phyloP scores from a whole-genome alignment of 2,797 vertebrate species.

The Antrozous pallidus region DNA sequence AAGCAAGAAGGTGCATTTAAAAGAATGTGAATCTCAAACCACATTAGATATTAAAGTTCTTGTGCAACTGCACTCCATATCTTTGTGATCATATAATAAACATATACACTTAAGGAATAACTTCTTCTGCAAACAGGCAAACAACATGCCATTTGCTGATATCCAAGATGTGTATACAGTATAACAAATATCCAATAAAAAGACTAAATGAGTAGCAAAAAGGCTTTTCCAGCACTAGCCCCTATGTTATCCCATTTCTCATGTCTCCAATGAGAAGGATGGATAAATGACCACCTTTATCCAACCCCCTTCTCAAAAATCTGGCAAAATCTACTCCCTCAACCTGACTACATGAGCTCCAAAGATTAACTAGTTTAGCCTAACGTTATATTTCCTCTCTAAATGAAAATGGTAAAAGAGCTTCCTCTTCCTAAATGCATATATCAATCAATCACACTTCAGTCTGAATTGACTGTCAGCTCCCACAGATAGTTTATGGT shows the following conservation, averaged over 20 bases:
- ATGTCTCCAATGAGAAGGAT: background rate
- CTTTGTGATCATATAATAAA: conserved; percentile 7
- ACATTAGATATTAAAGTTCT: conserved; percentile 24
- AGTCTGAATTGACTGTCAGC: background rate
- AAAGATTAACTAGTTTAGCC: background rate
- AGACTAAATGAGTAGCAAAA: background rate
- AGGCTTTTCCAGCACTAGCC: background rate
- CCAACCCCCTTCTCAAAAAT: background rate
- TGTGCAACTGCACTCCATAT: background rate
- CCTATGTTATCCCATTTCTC: background rate
- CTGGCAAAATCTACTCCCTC: background rate
- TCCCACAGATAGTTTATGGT: background rate
- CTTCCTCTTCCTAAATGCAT: conserved; percentile 22
- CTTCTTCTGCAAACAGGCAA: conserved; percentile 39
- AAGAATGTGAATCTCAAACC: conserved; percentile 44
- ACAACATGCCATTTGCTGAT: background rate
- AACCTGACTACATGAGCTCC: background rate
- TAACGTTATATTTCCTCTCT: conserved; percentile 1
- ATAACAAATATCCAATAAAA: background rate
- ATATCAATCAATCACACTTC: background rate
- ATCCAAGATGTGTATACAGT: background rate
- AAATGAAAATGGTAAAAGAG: conserved; percentile 2
- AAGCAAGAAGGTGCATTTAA: conserved; percentile 32
- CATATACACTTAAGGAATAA: background rate
- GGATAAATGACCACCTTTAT: background rate